Conservation (phyloP, 2,797 vertebrate species). For the Apogon hyalosoma region DNA sequence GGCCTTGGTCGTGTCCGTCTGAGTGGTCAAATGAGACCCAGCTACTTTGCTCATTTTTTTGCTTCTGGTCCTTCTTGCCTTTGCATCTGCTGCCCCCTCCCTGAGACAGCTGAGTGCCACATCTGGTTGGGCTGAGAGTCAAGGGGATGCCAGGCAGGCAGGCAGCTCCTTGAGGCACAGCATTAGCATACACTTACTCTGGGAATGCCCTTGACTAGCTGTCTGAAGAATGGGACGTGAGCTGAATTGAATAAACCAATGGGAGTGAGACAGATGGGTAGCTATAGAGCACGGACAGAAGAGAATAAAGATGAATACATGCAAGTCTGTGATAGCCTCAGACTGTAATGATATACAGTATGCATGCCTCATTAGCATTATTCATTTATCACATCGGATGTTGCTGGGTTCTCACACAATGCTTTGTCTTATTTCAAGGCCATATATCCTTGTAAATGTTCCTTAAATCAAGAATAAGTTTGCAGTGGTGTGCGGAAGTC, state of each 20-base stretch:
- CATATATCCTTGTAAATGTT: slow-evolving; percentile 12
- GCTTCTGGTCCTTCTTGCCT: slow-evolving; percentile 33
- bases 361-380: slow-evolving; percentile 45
- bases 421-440: slow-evolving; percentile 18
- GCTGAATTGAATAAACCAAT: slow-evolving; percentile 61
- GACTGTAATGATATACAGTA: slow-evolving; percentile 30
- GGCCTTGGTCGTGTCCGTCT: not conserved
- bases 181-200: slow-evolving; percentile 86
- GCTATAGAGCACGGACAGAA: not conserved
- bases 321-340: slow-evolving; percentile 4
- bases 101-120: slow-evolving; percentile 54
- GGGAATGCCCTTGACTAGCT: slow-evolving; percentile 87
- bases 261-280: not conserved
- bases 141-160: slow-evolving; percentile 35
- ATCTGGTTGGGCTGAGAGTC: slow-evolving; percentile 56
- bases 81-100: slow-evolving; percentile 65
- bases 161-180: slow-evolving; percentile 61
- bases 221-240: slow-evolving; percentile 78
- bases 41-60: slow-evolving; percentile 14
- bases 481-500: slow-evolving; percentile 29
- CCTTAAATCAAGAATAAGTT: slow-evolving; percentile 36
- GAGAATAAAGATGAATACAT: slow-evolving; percentile 8
- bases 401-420: slow-evolving; percentile 7
- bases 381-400: slow-evolving; percentile 38
- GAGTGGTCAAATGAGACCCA: slow-evolving; percentile 18